Conservation (phyloP, 2,797 vertebrate genomes). For the Sebastes alutus region DNA sequence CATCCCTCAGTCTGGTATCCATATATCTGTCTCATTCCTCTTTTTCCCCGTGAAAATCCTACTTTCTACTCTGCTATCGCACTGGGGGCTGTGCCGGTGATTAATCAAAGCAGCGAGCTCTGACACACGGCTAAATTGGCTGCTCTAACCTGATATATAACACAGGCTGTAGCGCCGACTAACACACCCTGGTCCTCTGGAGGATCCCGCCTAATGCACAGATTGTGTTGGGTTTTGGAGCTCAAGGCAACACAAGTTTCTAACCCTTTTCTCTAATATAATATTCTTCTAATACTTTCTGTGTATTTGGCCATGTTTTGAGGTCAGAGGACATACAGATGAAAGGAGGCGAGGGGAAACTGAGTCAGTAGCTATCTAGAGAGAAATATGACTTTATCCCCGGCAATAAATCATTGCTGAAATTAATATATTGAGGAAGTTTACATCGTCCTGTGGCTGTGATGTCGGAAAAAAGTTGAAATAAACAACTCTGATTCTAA, state of each 20-base stretch:
- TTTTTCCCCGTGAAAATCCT: slow-evolving; percentile 62
- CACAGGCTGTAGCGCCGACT: slow-evolving; percentile 61
- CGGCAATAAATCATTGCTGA: slow-evolving; percentile 57
- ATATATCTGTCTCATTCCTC: slow-evolving; percentile 77
- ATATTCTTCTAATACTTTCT: slow-evolving; percentile 66
- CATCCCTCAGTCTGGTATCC: slow-evolving; percentile 72
- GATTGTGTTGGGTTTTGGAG: slow-evolving; percentile 60
- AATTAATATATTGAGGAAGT: slow-evolving; percentile 40
- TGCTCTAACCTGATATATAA: slow-evolving; percentile 82
- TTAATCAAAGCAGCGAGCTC: slow-evolving; percentile 78
- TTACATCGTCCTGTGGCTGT: slow-evolving; percentile 4
- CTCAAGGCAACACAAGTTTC: slow-evolving; percentile 71
- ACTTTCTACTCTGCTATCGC: slow-evolving; percentile 66
- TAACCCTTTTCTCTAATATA: slow-evolving; percentile 61
- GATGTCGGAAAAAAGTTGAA: slow-evolving; percentile 11
- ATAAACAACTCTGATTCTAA: background rate
- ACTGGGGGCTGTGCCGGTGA: slow-evolving; percentile 65
- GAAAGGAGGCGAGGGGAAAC: slow-evolving; percentile 33
- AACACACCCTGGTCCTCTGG: slow-evolving; percentile 61
- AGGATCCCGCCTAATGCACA: slow-evolving; percentile 69
- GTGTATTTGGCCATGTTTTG: slow-evolving; percentile 49
- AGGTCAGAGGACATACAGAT: slow-evolving; percentile 58
- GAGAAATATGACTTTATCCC: slow-evolving; percentile 31
- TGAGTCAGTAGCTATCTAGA: slow-evolving; percentile 35
- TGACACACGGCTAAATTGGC: slow-evolving; percentile 80